Conservation (phyloP, 2,113 vertebrate species). For the Ceyx cyanopectus region DNA sequence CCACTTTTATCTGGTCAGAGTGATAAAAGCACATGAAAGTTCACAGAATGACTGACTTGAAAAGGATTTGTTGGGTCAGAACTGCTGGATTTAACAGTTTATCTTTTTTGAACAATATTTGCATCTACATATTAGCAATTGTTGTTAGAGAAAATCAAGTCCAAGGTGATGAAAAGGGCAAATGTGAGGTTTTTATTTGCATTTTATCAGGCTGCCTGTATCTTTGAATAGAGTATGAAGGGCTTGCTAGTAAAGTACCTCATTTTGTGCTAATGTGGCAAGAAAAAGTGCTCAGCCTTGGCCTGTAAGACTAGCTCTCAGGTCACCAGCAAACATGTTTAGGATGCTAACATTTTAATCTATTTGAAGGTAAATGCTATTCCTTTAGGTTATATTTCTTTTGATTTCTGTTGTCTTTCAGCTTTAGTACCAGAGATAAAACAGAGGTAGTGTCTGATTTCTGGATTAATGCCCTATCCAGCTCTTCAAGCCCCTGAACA, state of each 20-base stretch:
- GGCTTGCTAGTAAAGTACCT: neutral
- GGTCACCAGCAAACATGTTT: neutral
- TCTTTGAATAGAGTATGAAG: neutral
- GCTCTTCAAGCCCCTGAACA: neutral
- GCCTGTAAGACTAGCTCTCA: neutral
- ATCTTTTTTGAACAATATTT: neutral
- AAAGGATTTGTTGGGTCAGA: conserved; percentile 5
- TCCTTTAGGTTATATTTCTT: neutral
- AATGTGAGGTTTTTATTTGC: neutral
- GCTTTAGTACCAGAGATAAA: neutral
- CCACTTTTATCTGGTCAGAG: neutral
- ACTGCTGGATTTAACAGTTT: neutral
- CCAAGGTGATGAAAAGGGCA: neutral
- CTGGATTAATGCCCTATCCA: neutral
- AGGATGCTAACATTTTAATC: neutral
- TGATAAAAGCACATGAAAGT: conserved; percentile 1
- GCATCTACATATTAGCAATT: neutral
- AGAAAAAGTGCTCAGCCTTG: neutral
- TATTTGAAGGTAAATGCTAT: neutral
- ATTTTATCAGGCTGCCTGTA: neutral
- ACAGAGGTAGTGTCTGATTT: neutral
- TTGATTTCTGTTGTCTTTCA: neutral
- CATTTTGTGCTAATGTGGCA: neutral
- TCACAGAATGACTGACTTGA: neutral
- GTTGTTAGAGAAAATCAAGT: neutral